These are phyloP conservation scores for Pectinophora gossypiella DNA, from an alignment of 1,140 invertebrate genomes.

Conservation along the genomic window DNA sequence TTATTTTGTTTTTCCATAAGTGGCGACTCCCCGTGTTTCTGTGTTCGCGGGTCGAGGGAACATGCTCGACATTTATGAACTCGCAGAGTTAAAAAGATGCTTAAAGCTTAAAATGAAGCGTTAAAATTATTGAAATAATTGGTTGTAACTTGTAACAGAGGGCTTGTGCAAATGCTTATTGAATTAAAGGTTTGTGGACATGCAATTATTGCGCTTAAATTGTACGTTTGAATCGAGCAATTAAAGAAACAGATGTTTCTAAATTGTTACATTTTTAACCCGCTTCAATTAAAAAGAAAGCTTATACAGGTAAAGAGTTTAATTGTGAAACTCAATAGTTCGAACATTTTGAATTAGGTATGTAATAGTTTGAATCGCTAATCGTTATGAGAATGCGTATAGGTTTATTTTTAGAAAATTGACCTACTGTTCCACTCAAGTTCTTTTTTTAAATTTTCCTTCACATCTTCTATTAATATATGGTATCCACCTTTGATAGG, in stretches of 20 bases:
- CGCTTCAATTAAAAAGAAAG: too few relatives aligned
- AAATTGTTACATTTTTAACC: neutral
- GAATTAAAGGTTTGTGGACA: neutral
- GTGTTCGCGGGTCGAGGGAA: slow-evolving; percentile 11
- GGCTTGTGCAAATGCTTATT: slow-evolving; percentile 1
- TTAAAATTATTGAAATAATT: slow-evolving; percentile 17
- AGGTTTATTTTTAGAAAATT: too few relatives aligned
- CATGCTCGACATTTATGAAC: slow-evolving; percentile 21
- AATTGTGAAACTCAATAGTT: too few relatives aligned
- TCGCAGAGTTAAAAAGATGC: slow-evolving; percentile 17
- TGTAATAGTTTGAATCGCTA: too few relatives aligned
- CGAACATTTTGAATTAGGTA: too few relatives aligned
- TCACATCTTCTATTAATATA: too few relatives aligned
- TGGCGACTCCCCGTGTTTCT: slow-evolving; percentile 11
- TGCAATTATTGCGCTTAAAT: neutral
- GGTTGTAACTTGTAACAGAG: slow-evolving; percentile 1
- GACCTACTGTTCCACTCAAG: too few relatives aligned
- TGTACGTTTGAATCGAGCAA: neutral
- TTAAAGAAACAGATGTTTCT: neutral
- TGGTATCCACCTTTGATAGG: too few relatives aligned
- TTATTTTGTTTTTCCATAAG: slow-evolving; percentile 27
- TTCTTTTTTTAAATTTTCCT: too few relatives aligned
- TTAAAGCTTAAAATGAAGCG: slow-evolving; percentile 12
- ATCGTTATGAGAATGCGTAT: too few relatives aligned
- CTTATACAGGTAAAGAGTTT: too few relatives aligned